Conservation (phyloP, 2,797 vertebrate species). For the Pseudotriccus pelzelni region DNA sequence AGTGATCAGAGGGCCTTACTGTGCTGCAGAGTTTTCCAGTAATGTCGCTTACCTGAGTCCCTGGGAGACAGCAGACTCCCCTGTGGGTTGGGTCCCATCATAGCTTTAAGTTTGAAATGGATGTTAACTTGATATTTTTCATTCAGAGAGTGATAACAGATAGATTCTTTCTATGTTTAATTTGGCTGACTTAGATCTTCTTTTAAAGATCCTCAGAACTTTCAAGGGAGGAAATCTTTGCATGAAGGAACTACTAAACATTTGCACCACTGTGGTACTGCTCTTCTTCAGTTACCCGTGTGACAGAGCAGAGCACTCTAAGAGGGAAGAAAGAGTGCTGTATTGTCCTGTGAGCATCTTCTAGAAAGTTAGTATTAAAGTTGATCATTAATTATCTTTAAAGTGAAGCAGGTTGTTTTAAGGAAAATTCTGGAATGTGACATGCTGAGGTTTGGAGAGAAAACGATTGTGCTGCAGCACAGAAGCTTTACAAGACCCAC, state of each 20-base stretch:
- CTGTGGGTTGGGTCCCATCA: neutral
- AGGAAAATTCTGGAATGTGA: neutral
- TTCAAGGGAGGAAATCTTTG: neutral
- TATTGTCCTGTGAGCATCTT: neutral
- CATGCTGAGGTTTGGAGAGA: rapidly evolving
- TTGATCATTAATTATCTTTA: neutral
- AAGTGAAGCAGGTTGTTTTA: neutral
- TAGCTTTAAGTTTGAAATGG: neutral
- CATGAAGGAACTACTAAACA: rapidly evolving
- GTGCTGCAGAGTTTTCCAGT: neutral
- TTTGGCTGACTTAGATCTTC: neutral
- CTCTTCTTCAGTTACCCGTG: rapidly evolving
- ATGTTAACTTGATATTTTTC: neutral
- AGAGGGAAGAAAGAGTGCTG: rapidly evolving
- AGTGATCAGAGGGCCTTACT: neutral
- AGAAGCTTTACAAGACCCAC: neutral
- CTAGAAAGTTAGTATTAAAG: neutral
- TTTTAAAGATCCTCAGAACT: neutral
- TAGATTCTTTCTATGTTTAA: neutral
- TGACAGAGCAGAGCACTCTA: rapidly evolving
- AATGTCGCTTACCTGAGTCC: neutral
- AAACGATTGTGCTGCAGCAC: neutral
- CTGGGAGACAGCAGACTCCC: neutral
- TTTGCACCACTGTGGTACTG: rapidly evolving
- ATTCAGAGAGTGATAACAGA: neutral